Evolutionary conservation across 1,140 invertebrate genomes (phyloP), one percentile per base, ranked within the genome.

Genomic region (Amphibalanus amphitrite): DNA sequence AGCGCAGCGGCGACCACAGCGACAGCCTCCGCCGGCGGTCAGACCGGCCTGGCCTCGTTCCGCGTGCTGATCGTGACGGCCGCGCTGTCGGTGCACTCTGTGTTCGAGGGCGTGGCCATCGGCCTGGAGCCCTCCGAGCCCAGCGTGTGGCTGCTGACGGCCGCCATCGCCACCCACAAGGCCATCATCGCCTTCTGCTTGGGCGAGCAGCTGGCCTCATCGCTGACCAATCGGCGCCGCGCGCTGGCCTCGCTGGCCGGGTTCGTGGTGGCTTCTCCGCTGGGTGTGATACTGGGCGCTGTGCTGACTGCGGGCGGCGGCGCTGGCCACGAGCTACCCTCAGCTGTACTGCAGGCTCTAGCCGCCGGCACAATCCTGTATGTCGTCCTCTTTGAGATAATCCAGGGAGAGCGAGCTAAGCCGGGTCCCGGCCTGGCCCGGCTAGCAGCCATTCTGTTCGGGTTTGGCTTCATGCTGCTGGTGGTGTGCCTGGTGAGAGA

Each of bases 381-480:
- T 78, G 91, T 95, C 40, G 90, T 93, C 1, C 94, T 94, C 84
- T 93, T 94, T 78, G 92, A 94, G 81, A 90, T 95, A 29, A 83
- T 93, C 69, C 89, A 89, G 59, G 81, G 82, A 47, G 89, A 92
- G 77, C 83, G 88, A 71, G 83, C 85, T 67, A 83, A 86, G 76
- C 80, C 82, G 20, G 85, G 85, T 71, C 83, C 82, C 67, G 90
- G 90, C 6, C 79, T 91, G 28, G 77, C 87, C 1, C 88, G 91
- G 76, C 83, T 90, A 71, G 71, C 86, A 3, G 85, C 88, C 3
- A 87, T 91, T 33, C 77, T 91, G 33, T 75, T 86, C 40, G 90
- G 90, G 72, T 92, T 91, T 79, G 80, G 83, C 73, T 78, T 90
- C 70, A 92, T 92, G 90, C 86, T 91, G 47, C 13, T 59, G 47